A percentile compares a stretch with the other conserved stretches of the same genome.
Evolutionary conservation across 2,888 invertebrate genomes (phyloP).

Genomic region (Tetragonula carbonaria): DNA sequence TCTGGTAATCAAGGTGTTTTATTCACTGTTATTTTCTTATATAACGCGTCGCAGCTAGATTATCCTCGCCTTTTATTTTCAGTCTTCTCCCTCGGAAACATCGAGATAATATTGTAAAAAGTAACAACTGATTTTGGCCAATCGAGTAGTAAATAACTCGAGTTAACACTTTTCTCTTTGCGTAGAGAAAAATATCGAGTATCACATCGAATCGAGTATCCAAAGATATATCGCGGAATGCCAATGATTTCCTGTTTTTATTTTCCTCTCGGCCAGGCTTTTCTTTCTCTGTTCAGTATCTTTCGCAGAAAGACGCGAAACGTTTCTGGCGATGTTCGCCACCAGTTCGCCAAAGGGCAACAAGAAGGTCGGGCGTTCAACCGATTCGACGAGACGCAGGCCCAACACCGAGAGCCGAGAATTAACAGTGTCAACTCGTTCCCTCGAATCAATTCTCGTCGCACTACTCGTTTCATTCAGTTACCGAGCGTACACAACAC

Average conservation of each 20-base stretch:
- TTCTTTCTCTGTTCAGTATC: too few relatives aligned
- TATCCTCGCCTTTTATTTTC: neutral
- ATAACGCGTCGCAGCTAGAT: neutral
- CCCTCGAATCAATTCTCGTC: slow-evolving; percentile 43
- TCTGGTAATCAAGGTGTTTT: neutral
- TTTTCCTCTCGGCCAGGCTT: too few relatives aligned
- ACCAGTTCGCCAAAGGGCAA: slow-evolving; percentile 20
- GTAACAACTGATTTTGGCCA: too few relatives aligned
- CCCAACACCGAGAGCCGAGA: slow-evolving; percentile 19
- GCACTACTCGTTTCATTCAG: slow-evolving; percentile 15
- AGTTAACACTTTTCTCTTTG: too few relatives aligned
- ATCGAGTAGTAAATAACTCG: too few relatives aligned
- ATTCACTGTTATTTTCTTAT: neutral
- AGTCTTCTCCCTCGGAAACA: too few relatives aligned
- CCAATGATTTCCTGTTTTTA: neutral
- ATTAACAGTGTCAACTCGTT: slow-evolving; percentile 41
- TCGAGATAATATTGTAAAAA: neutral
- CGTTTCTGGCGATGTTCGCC: neutral
- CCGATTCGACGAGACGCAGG: slow-evolving; percentile 24
- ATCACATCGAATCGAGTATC: neutral
- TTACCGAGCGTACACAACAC: neutral
- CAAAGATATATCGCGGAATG: neutral
- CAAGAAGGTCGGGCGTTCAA: slow-evolving; percentile 38
- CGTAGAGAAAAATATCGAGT: neutral
- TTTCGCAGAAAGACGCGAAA: slow-evolving; percentile 4